Conservation (phyloP, 2,888 invertebrate genomes). For the Oxycera nigricornis region DNA sequence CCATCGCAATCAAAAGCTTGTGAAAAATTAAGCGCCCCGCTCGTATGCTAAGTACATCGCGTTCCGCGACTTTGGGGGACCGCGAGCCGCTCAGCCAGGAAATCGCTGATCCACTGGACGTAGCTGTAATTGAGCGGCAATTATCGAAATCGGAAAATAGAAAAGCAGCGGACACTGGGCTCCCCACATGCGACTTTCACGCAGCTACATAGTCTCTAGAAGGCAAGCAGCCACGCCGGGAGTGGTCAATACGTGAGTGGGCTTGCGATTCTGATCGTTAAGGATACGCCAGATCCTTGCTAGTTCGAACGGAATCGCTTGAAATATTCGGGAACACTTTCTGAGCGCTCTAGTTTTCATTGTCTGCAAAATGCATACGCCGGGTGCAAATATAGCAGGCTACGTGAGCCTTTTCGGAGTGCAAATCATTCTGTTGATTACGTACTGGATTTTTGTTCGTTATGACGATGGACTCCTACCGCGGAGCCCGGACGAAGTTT, state of each 20-base stretch:
- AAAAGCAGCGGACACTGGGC: conserved; percentile 5
- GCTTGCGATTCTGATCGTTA: not conserved
- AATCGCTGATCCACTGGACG: conserved; percentile 28
- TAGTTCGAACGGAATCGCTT: not conserved
- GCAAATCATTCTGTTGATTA: conserved; percentile 63
- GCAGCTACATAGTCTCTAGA: not conserved
- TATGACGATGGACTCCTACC: conserved; percentile 61
- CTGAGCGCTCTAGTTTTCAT: not conserved
- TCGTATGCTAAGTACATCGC: not conserved
- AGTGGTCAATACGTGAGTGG: not conserved
- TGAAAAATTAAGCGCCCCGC: not conserved
- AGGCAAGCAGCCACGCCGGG: not conserved
- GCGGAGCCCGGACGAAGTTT: conserved; percentile 18
- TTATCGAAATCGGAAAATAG: conserved; percentile 21
- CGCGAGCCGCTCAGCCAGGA: conserved; percentile 18
- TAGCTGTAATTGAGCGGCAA: conserved; percentile 30
- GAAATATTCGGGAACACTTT: not conserved
- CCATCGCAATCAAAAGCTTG: not conserved
- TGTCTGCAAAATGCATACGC: conserved; percentile 56
- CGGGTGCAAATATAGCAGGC: conserved; percentile 58
- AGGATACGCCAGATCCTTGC: not conserved
- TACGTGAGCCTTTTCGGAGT: conserved; percentile 63
- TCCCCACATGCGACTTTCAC: not conserved
- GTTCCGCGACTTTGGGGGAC: not conserved
- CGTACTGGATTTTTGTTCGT: conserved; percentile 64